Conservation (phyloP, 2,888 invertebrate species). For the Sepioteuthis lessoniana region DNA sequence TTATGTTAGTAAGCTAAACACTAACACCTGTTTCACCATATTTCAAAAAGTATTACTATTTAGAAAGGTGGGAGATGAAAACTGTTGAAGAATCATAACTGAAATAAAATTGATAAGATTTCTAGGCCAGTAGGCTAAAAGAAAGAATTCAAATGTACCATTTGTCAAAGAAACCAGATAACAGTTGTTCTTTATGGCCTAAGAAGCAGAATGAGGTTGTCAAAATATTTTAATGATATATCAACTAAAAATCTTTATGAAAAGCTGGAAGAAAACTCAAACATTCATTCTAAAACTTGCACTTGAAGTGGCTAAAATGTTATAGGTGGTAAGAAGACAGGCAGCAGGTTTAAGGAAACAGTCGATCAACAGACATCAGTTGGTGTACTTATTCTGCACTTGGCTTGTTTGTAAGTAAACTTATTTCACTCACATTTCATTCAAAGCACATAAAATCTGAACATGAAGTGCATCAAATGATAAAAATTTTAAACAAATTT, state of each 20-base stretch:
- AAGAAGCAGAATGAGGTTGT: background rate
- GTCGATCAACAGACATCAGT: background rate
- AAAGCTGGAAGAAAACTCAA: constrained; percentile 14
- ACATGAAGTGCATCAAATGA: background rate
- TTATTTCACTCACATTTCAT: too few relatives aligned
- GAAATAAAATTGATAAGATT: background rate
- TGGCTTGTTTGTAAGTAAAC: background rate
- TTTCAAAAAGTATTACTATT: background rate
- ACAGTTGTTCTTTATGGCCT: background rate
- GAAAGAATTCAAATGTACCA: background rate
- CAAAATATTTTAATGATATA: too few relatives aligned
- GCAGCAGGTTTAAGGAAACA: background rate
- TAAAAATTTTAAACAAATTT: background rate
- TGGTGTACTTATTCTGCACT: background rate
- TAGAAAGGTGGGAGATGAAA: background rate
- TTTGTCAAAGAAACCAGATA: background rate
- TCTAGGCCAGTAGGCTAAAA: background rate
- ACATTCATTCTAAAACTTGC: background rate
- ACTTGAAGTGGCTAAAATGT: background rate
- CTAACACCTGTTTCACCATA: background rate
- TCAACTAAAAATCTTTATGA: background rate
- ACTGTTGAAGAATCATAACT: constrained; percentile 16
- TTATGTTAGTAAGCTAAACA: background rate
- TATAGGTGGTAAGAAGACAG: background rate
- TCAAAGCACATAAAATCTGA: background rate